Evolutionary conservation across 1,140 invertebrate genomes (phyloP).

Genomic region (Lycorma delicatula): DNA sequence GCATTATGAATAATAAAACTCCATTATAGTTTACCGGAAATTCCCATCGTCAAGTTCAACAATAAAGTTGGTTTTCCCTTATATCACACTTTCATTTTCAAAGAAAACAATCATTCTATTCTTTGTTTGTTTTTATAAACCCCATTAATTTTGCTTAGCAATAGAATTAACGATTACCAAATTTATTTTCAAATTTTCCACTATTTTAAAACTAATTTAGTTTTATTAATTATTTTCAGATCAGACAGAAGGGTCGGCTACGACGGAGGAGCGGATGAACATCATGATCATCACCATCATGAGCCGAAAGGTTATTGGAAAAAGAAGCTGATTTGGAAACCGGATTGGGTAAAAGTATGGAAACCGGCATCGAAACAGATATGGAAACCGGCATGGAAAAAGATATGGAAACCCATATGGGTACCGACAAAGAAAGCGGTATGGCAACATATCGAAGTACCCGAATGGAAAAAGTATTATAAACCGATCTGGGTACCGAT

Average conservation of each 20-base stretch:
- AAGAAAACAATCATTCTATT: no score
- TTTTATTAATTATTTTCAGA: neutral
- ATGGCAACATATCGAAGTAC: conserved; percentile 43
- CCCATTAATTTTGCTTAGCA: no score
- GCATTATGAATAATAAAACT: no score
- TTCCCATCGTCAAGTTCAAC: no score
- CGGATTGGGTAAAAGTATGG: conserved; percentile 62
- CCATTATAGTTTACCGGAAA: no score
- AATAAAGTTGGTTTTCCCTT: no score
- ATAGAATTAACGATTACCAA: no score
- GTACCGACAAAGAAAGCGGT: conserved; percentile 37
- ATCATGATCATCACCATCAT: neutral
- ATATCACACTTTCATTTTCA: no score
- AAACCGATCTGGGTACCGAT: conserved; percentile 36
- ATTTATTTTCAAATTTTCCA: no score
- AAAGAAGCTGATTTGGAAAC: conserved; percentile 42
- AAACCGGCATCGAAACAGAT: conserved; percentile 35
- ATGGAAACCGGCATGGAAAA: conserved; percentile 59
- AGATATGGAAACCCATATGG: conserved; percentile 69
- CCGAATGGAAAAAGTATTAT: conserved; percentile 41
- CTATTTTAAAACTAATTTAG: no score
- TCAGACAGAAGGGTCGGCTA: neutral
- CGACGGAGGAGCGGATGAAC: neutral
- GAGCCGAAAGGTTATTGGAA: conserved; percentile 18
- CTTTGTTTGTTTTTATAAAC: no score